A percentile compares a stretch with the other conserved stretches of the same genome.
Evolutionary conservation across 2,888 invertebrate genomes (phyloP).

Genomic region (Serripes groenlandicus): DNA sequence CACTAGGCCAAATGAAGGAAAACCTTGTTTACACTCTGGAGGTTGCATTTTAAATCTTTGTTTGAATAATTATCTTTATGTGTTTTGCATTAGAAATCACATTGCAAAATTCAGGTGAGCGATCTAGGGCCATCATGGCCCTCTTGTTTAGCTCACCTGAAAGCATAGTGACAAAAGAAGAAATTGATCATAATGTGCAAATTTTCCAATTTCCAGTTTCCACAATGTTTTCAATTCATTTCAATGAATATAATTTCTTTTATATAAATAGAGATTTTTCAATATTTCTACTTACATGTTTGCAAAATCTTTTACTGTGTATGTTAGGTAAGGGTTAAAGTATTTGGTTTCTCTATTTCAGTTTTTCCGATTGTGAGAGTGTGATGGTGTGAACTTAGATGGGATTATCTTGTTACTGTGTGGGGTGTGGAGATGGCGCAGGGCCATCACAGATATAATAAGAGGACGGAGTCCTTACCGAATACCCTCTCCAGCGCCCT

Average conservation of each 20-base stretch:
- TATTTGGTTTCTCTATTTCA: slow-evolving; percentile 6
- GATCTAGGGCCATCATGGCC: too few relatives aligned
- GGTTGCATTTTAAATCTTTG: too few relatives aligned
- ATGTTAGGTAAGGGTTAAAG: neutral
- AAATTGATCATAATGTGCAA: neutral
- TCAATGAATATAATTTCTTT: too few relatives aligned
- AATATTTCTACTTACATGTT: too few relatives aligned
- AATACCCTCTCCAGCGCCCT: slow-evolving; percentile 76
- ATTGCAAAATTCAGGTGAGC: too few relatives aligned
- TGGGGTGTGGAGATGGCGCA: slow-evolving; percentile 58
- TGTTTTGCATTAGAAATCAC: too few relatives aligned
- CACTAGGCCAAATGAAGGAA: too few relatives aligned
- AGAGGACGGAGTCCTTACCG: slow-evolving; percentile 81
- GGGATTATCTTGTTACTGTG: slow-evolving; percentile 48
- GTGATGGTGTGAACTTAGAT: slow-evolving; percentile 57
- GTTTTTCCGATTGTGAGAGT: slow-evolving; percentile 16
- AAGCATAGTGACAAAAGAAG: neutral
- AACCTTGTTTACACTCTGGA: too few relatives aligned
- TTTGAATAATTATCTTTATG: too few relatives aligned
- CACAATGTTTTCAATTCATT: neutral
- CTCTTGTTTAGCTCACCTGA: too few relatives aligned
- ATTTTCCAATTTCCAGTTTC: neutral
- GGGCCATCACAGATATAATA: slow-evolving; percentile 74
- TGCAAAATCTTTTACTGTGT: too few relatives aligned
- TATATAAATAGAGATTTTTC: too few relatives aligned